Conservation (phyloP, 2,113 vertebrate species). For the Butorides virescens region DNA sequence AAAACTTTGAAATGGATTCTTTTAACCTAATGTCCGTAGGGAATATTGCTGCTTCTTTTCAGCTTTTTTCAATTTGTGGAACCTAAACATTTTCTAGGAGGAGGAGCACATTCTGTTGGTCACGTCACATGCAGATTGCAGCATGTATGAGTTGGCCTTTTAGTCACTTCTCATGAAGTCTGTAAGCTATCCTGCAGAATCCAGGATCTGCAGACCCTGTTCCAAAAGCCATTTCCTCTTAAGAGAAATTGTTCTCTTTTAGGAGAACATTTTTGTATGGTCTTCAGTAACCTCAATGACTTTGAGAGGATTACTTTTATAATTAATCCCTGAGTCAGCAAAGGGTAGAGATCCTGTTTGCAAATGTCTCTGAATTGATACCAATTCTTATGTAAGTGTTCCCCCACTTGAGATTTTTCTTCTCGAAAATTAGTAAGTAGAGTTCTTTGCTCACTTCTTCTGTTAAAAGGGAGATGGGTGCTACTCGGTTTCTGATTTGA, state of each 20-base stretch:
- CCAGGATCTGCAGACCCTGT: neutral
- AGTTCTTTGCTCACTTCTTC: neutral
- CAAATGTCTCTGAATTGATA: neutral
- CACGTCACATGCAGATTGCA: neutral
- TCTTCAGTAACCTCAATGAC: neutral
- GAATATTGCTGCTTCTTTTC: neutral
- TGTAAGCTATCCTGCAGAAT: neutral
- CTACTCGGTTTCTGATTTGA: neutral
- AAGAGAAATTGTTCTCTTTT: neutral
- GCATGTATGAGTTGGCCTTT: neutral
- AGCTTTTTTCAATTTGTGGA: neutral
- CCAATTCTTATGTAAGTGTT: neutral
- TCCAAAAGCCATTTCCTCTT: neutral
- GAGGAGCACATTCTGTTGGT: neutral
- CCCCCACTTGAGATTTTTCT: neutral
- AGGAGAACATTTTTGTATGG: neutral
- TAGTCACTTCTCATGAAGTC: neutral
- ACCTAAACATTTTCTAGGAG: neutral
- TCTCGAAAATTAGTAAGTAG: neutral
- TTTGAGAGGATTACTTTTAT: neutral
- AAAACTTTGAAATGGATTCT: neutral
- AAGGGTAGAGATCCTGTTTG: neutral
- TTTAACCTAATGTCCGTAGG: neutral
- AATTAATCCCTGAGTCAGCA: neutral
- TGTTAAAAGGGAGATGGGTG: neutral